Percentiles rank a stretch among this genome's conserved stretches.
Evolutionary conservation across 2,888 invertebrate species (phyloP).

Genomic region (Deilephila elpenor): DNA sequence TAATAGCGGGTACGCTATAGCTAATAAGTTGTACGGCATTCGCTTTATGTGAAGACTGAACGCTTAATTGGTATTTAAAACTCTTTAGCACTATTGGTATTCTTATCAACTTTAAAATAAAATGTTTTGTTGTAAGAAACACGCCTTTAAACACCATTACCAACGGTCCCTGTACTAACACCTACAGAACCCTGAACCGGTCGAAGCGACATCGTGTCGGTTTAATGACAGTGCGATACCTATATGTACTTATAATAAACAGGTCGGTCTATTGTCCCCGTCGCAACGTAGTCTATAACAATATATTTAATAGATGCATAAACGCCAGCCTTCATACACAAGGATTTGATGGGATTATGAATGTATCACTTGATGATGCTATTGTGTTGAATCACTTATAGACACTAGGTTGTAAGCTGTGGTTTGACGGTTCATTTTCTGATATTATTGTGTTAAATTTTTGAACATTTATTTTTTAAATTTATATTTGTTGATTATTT

Average conservation of each 20-base stretch:
- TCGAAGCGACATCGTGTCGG: conserved; percentile 32
- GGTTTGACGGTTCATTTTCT: no score
- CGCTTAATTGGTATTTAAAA: no score
- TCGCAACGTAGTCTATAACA: neutral
- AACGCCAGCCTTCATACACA: neutral
- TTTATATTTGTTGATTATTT: no score
- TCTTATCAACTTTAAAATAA: no score
- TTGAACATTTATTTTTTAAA: no score
- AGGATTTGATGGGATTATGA: conserved; percentile 14
- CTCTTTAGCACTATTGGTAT: no score
- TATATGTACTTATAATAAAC: neutral
- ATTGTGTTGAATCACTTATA: neutral
- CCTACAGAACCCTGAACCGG: conserved; percentile 31
- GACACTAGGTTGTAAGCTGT: neutral
- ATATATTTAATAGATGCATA: neutral
- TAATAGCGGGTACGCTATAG: no score
- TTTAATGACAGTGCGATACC: conserved; percentile 31
- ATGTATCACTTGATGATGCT: neutral
- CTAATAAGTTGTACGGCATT: no score
- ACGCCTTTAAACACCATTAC: no score
- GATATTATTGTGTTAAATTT: no score
- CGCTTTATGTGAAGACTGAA: no score
- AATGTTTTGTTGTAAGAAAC: no score
- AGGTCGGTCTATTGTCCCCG: conserved; percentile 1
- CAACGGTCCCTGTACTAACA: neutral